Evolutionary conservation across 2,113 vertebrate species (phyloP), one percentile per base, ranked within the genome.

Genomic region (Callorhinus ursinus): DNA sequence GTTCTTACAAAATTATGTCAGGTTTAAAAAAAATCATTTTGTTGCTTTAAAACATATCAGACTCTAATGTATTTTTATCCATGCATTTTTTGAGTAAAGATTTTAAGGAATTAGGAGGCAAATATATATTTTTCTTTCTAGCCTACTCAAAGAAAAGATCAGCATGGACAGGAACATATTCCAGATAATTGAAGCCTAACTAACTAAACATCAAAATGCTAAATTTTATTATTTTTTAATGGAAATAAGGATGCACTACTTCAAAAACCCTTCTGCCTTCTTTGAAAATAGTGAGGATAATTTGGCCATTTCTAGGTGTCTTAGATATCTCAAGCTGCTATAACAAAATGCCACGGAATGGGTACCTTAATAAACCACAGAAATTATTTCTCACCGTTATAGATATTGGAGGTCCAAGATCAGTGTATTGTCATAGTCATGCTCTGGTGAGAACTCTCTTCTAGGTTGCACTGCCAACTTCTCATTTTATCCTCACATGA

Each of bases 191-290:
- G 59, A 59, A 77, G n/a, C 15, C 10, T 42, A 79, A 81, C 8
- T 31, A 71, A 76, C 13, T 92, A 21, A 63, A 72, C 28, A 76
- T 33, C 14, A 89, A 83, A 28, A 69, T 82, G 1, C 57, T 92
- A 57, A 69, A 82, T 83, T 92, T 80, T 88, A 71, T 86, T 57
- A 76, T 88, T 84, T 84, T 93, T 85, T 77, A 59, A 33, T 84
- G 33, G 2, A 89, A 59, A 89, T 89, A 57, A 86, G 6, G 42
- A 77, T 69, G 33, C 59, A 95, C 59, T 69, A 65, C 72, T 72
- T 81, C 28, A 72, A 72, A 87, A 72, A 21, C 3, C 21, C 81
- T 65, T 28, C n/a, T 53, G 42, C 46, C 42, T 81, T 83, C 21
- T 69, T 81, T 82, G 28, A 82, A 31, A 46, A 42, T 92, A 74